Evolutionary conservation across 2,113 vertebrate species (phyloP), one percentile per base, ranked within the genome.

Genomic region (Antennarius striatus): DNA sequence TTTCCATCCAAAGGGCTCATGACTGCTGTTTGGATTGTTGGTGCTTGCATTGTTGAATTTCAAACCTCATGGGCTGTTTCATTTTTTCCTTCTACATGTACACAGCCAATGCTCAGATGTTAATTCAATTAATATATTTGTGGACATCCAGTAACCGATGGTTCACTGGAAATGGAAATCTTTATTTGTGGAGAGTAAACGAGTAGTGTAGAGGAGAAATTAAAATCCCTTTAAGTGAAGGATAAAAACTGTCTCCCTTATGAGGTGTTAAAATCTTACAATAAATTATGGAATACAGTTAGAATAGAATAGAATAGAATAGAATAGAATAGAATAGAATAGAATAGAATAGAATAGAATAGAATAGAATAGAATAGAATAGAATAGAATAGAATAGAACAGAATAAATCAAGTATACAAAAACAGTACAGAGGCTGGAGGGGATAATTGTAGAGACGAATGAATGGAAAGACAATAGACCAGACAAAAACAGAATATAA

Each of bases 171-270:
- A 16, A 73, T 56, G 10, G 28, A 58, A 39, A 45, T 63, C 55
- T 79, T 65, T 68, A 58, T 60, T 22, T 22, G 65, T 50, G 43
- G 32, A 36, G 32, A 36, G 32, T 36, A 36, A 36, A 36, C 22
- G 22, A 22, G 1, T 16, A 39, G 32, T 16, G 56, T 36, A 60
- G 65, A 54, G 36, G 64, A 60, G 70, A 63, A 75, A 80, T 84
- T 56, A 77, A 77, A 60, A 82, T 45, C 12, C 12, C 72, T 82
- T 75, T 3, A 36, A 5, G 32, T 63, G 68, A 63, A 71, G 65
- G 32, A 12, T 42, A 11, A 55, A 57, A 52, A 56, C 58, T 58
- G 36, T 65, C 39, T 68, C 56, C 43, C 63, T 71, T 76, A n/a
- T 63, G 49, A 30, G 58, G 40, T 43, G 58, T 63, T 72, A 68